phyloP scores from a whole-genome alignment of 2,888 invertebrate species.

The Hetaerina titia region DNA sequence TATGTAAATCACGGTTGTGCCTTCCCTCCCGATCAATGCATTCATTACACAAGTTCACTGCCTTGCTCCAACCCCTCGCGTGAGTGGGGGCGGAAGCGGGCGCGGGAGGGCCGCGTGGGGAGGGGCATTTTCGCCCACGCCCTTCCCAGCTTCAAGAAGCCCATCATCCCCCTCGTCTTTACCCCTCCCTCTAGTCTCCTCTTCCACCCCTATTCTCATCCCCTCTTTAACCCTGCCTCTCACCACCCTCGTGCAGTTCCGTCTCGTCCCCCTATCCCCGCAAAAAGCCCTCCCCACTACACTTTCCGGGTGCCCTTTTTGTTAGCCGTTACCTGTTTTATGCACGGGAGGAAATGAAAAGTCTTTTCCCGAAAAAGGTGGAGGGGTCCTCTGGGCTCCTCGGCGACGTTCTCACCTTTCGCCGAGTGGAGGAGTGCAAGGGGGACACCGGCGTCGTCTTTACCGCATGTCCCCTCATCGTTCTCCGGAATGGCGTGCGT shows the following conservation, averaged over 20 bases:
- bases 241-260: background rate
- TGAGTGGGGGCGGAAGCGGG: background rate
- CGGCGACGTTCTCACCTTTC: background rate
- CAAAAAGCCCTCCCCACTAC: background rate
- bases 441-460: background rate
- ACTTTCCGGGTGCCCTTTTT: background rate
- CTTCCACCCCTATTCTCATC: background rate
- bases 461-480: too few relatives aligned
- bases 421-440: background rate
- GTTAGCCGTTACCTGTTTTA: background rate
- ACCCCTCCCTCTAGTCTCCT: background rate
- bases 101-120: background rate
- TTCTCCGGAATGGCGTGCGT: too few relatives aligned
- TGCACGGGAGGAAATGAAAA: background rate
- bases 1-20: constrained; percentile 8
- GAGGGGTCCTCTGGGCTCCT: background rate
- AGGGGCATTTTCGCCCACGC: background rate
- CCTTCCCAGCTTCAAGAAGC: background rate
- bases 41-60: constrained; percentile 20
- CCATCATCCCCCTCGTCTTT: background rate
- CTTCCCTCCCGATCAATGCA: background rate
- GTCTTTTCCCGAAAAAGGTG: background rate
- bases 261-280: background rate
- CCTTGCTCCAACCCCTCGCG: background rate
- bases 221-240: background rate